These are phyloP conservation scores for Gorsachius magnificus DNA, from an alignment of 2,797 vertebrate species.

Conservation along the genomic window DNA sequence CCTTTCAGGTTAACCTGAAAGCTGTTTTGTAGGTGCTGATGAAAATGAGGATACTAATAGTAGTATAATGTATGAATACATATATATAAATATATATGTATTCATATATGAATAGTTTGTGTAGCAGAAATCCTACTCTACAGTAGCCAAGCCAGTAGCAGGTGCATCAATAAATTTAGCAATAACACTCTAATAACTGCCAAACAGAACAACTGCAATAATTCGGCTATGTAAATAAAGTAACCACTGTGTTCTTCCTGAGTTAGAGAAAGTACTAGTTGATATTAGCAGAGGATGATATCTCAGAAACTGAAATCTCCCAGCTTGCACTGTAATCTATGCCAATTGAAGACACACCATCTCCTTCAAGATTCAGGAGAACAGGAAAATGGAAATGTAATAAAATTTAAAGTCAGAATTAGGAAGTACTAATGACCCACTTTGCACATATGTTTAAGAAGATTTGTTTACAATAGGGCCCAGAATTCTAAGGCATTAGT, in stretches of 20 bases:
- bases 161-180: slow-evolving; percentile 44
- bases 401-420: background rate
- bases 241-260: background rate
- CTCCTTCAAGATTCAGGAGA: background rate
- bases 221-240: slow-evolving; percentile 49
- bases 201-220: slow-evolving; percentile 56
- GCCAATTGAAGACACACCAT: background rate
- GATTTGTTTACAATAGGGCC: background rate
- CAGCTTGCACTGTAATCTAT: background rate
- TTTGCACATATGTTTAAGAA: background rate
- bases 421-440: background rate
- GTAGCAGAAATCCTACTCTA: slow-evolving; percentile 1
- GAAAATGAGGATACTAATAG: background rate
- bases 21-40: slow-evolving; percentile 5
- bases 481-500: background rate
- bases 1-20: background rate
- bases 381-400: background rate
- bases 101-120: background rate
- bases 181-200: slow-evolving; percentile 38
- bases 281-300: background rate
- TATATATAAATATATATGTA: too few species aligned
- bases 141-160: slow-evolving; percentile 25
- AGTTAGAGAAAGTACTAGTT: background rate
- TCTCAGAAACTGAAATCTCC: background rate
- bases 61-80: background rate